phyloP scores from a whole-genome alignment of 2,888 invertebrate genomes.

The Calliphora vomitoria region DNA sequence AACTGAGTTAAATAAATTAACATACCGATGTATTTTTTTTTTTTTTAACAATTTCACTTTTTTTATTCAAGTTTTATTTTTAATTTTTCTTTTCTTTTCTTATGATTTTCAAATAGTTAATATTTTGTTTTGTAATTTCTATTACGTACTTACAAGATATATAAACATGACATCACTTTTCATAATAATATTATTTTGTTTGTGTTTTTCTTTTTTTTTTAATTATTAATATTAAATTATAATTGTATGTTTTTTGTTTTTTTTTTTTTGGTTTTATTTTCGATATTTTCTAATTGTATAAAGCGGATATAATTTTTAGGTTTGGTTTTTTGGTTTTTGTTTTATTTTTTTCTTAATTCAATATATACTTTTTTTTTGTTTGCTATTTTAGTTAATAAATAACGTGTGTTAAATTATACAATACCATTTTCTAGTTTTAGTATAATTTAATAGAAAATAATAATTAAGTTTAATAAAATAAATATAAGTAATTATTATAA shows the following conservation, averaged over 20 bases:
- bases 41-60: conserved; percentile 77
- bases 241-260: conserved; percentile 47
- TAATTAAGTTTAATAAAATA: conserved; percentile 56
- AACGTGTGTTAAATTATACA: conserved; percentile 76
- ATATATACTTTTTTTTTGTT: conserved; percentile 47
- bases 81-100: conserved; percentile 37
- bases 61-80: conserved; percentile 79
- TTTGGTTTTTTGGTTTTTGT: conserved; percentile 23
- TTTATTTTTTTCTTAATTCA: conserved; percentile 32
- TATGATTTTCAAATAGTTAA: conserved; percentile 81
- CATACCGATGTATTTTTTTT: conserved; percentile 69
- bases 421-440: conserved; percentile 76
- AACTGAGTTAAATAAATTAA: too few species aligned
- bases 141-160: conserved; percentile 77
- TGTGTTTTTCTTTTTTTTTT: not conserved
- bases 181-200: conserved; percentile 78
- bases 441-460: conserved; percentile 79
- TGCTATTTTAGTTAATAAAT: conserved; percentile 78
- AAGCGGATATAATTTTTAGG: conserved; percentile 68
- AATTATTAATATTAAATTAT: conserved; percentile 45
- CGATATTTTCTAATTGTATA: conserved; percentile 71
- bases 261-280: not conserved
- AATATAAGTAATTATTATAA: conserved; percentile 75
- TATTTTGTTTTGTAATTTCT: conserved; percentile 72
- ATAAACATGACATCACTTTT: conserved; percentile 83